Conservation (phyloP, 2,797 vertebrate genomes). For the Sebastes paucispinis region DNA sequence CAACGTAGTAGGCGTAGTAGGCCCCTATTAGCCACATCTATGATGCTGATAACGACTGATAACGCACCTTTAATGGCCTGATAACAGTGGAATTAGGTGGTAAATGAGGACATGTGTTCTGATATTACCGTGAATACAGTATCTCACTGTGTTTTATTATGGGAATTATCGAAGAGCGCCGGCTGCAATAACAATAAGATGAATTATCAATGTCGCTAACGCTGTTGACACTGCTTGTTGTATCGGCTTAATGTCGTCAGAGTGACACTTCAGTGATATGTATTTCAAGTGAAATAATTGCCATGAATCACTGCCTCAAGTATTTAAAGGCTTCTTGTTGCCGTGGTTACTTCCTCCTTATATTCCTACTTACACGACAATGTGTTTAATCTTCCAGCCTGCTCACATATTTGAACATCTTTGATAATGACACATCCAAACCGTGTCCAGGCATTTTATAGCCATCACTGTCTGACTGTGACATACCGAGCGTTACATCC, state of each 20-base stretch:
- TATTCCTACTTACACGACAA: neutral
- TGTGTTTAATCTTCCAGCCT: constrained; percentile 20
- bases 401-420: constrained; percentile 42
- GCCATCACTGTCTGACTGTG: constrained; percentile 27
- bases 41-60: no score
- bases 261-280: neutral
- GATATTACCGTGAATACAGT: neutral
- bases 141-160: neutral
- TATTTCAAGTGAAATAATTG: neutral
- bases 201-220: neutral
- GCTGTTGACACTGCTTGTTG: neutral
- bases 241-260: neutral
- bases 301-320: neutral
- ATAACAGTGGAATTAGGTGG: no score
- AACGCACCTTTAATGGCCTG: no score
- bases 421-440: constrained; percentile 15
- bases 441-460: constrained; percentile 52
- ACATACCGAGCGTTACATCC: constrained; percentile 44
- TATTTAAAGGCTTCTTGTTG: neutral
- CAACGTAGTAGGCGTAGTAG: no score
- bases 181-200: neutral
- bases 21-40: no score
- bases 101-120: neutral
- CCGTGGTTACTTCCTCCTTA: neutral
- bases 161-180: no score